Base-by-base conservation (phyloP, 2,888 invertebrate species). In the Apotomis turbidana region DNA sequence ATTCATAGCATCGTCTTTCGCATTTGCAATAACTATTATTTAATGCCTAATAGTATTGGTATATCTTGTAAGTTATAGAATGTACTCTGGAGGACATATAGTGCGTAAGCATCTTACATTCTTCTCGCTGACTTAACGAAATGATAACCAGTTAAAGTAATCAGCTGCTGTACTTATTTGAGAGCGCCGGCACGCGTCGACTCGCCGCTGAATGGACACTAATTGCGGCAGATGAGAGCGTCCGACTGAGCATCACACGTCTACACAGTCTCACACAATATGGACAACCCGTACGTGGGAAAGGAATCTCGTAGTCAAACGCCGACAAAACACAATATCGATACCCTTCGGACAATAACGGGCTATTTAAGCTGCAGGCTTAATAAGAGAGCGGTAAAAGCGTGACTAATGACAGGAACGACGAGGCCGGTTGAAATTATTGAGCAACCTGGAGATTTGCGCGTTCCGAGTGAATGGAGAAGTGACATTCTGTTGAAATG, bases 181-280 rank as follows among this genome's bases (percentile, higher is more conserved):
- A 81, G 81, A 83, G 81, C 76, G 83, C 76, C 79, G 85, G 89
- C 90, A 90, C 88, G 89, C 86, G 87, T 87, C 81, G 79, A 78
- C 81, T 78, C 81, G 75, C 78, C 79, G 79, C 78, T 90, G 84
- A 90, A 90, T 90, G 88, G 85, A 78, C 85, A 84, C 83, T 90
- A 90, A 91, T 91, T 90, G 87, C 83, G 79, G 83, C 80, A 83
- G 85, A 87, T 83, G 84, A 83, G 83, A 80, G 82, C 81, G 81
- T 81, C 80, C 81, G 80, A 81, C 79, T 81, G 82, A 79, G 79
- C 82, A 81, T 81, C 82, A 83, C 79, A 80, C 82, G 81, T 85
- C 74, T 73, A 82, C 79, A 78, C 78, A 81, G 74, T 74, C 76
- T 80, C 78, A 81, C 81, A 82, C 77, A 79, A 79, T 77, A 74